Evolutionary conservation across 1,140 invertebrate species (phyloP).

Genomic region (Ladona fulva): DNA sequence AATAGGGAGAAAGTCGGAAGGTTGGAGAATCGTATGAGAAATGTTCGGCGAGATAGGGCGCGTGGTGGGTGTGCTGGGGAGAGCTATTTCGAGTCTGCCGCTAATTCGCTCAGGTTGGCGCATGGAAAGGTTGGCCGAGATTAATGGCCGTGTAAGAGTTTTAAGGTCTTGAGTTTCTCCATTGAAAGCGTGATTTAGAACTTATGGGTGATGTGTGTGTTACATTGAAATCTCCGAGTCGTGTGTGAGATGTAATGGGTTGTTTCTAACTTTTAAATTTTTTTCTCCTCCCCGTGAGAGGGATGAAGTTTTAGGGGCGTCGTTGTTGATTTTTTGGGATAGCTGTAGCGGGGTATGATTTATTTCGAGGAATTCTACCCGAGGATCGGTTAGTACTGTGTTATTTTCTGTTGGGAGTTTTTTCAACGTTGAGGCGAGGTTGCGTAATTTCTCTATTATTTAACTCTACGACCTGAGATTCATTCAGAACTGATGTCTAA

Average conservation of each 20-base stretch:
- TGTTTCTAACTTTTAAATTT: no score
- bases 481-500: no score
- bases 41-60: background rate
- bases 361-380: no score
- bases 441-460: no score
- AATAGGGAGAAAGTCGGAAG: background rate
- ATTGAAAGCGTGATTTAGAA: background rate
- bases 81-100: background rate
- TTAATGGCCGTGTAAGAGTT: constrained; percentile 9
- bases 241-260: background rate
- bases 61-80: background rate
- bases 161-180: background rate
- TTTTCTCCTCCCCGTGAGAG: no score
- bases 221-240: background rate
- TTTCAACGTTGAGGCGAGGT: no score
- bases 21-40: background rate
- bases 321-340: no score
- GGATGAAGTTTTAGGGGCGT: no score
- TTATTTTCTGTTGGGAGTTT: no score
- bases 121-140: background rate
- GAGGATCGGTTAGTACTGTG: no score
- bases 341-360: no score
- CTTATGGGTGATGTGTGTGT: background rate
- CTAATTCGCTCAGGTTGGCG: background rate
- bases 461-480: no score